Base-by-base conservation (phyloP, 2,888 invertebrate species). In the Ochropleura plecta region DNA sequence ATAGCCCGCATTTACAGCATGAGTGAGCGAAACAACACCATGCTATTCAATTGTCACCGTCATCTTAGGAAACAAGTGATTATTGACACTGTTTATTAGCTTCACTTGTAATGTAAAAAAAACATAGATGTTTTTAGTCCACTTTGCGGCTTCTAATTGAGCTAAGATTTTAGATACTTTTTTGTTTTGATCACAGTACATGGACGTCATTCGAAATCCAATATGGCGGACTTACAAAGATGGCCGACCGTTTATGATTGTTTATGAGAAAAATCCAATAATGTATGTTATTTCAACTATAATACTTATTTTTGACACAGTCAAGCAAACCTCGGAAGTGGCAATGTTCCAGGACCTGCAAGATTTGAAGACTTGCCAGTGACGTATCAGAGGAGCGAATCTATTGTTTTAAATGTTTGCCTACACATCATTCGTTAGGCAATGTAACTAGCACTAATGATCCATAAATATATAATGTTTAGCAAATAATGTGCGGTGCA, bases 381-480 rank as follows among this genome's bases (percentile, higher is more conserved):
- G 1, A 3, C 16, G 40, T 14, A 8, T 9, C 7, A 4, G 57
- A 59, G 40, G 59, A 9, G 40, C 9, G 9, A 40, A 40, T 59
- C 30, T 8, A 59, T 9, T 16, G 16, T 40, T 59, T 59, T 59
- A 59, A 40, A 59, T 59, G 30, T 40, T 40, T 40, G 16, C 40
- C 6, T 40, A 16, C 30, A 9, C 16, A 62, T 67, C 46, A 42
- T n/a, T 65, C 63, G 40, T 12, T 63, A 63, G 20, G 66, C 66
- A 82, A 66, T 42, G 30, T 16, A 40, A 20, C 51, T 16, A 65
- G 59, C 30, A 60, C n/a, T 51, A 63, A 57, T 51, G 81, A 62
- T 9, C 64, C 20, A n/a, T 46, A 42, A 67, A 67, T 78, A 46
- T 59, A 20, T 53, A 14, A 53, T 67, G 81, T 64, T 78, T 82